Base-by-base conservation (phyloP, 2,797 vertebrate species). In the Cichlasoma orientale region DNA sequence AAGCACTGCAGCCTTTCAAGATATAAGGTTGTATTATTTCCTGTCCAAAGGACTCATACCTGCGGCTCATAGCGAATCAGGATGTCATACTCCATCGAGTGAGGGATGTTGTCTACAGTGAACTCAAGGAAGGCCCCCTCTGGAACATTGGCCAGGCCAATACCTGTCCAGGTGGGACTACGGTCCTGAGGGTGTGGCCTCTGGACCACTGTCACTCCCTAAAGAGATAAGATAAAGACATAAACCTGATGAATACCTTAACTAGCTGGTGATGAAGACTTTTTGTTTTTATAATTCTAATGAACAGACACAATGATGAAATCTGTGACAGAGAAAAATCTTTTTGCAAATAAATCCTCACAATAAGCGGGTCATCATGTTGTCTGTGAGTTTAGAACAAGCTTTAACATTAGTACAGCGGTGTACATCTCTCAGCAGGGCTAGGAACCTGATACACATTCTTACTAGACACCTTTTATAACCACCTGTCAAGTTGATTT, bases 21-120 rank as follows among this genome's bases (percentile, higher is more conserved):
- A 44, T 2, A 44, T 1, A 5, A 16, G 41, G 14, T 6, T 18
- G 44, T 47, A 47, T 47, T 47, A 41, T 44, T 50, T 50, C 18
- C 47, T 50, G 18, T 18, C 18, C 7, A 11, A 23, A 21, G 16
- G 12, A 0, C 0, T 44, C 75, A 4, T 86, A 99, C 98, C 97
- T 99, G 98, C 0, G 98, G 98, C 82, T 99, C 98, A 0, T 99
- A 99, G 88, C 98, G 98, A 88, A 99, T 95, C 44, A 99, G 80
- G 61, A 99, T 92, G 74, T 99, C 96, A 0, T 99, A 99, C 75
- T 99, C 98, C 97, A 99, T 99, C 74, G 98, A 98, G 88, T 96
- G 94, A 1, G 98, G 98, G 78, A 99, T 96, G 90, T 98, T 97
- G 90, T 99, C 92, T 0, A 99, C 91, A 76, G 96, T 93, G 90